Conservation (phyloP, 2,797 vertebrate species). For the Xyrichtys novacula region DNA sequence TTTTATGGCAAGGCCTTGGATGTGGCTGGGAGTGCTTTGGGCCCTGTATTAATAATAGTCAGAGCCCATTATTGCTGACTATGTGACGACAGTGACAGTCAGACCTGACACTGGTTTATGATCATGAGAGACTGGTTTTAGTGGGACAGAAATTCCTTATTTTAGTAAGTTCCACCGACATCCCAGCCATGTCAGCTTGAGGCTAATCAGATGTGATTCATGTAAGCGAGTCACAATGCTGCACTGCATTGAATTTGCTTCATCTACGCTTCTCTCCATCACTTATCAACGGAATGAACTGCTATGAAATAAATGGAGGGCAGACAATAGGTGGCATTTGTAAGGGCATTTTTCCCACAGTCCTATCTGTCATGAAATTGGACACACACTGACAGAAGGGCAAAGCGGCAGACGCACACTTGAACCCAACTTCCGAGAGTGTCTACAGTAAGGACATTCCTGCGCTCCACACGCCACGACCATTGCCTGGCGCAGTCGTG, state of each 20-base stretch:
- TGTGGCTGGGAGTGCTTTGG: conserved; percentile 64
- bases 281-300: conserved; percentile 72
- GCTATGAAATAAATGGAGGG: conserved; percentile 68
- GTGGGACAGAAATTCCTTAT: conserved; percentile 63
- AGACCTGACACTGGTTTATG: conserved; percentile 62
- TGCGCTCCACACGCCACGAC: conserved; percentile 70
- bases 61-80: conserved; percentile 73
- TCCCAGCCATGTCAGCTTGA: conserved; percentile 73
- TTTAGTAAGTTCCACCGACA: conserved; percentile 57
- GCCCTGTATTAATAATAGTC: conserved; percentile 83
- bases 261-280: conserved; percentile 77
- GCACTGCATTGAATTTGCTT: conserved; percentile 79
- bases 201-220: conserved; percentile 84
- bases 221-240: conserved; percentile 76
- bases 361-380: conserved; percentile 79
- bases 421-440: conserved; percentile 78
- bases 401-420: conserved; percentile 78
- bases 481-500: conserved; percentile 70
- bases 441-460: conserved; percentile 82
- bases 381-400: conserved; percentile 79
- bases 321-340: conserved; percentile 73
- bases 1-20: conserved; percentile 78
- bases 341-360: conserved; percentile 84
- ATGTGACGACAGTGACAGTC: conserved; percentile 71
- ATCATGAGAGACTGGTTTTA: conserved; percentile 63